Base-by-base conservation (phyloP, 2,797 vertebrate genomes). In the Hemibagrus guttatus region DNA sequence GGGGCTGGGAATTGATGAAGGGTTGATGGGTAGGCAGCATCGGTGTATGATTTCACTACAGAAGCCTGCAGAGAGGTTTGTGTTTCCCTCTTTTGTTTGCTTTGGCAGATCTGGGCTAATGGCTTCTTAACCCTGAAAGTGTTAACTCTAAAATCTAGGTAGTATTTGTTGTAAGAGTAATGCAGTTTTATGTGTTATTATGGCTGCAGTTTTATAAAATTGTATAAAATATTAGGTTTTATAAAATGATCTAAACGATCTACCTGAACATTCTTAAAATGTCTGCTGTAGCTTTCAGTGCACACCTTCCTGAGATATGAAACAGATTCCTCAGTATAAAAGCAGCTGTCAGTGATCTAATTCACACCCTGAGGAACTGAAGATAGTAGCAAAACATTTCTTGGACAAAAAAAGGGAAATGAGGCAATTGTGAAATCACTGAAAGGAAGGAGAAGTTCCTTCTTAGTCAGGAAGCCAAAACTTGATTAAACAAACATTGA, bases 31-130 rank as follows among this genome's bases (percentile, higher is more conserved):
- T 79, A 87, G 66, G 64, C 35, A n/a, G 75, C 81, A 69, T 56
- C 8, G 86, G 90, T 90, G 89, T 91, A 89, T 87, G 86, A 83
- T 93, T 91, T 93, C 90, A 92, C 88, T 89, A 87, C 87, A 87
- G 80, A 89, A 88, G 87, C 88, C 89, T 87, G 89, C 85, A 83
- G 87, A 91, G 88, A 90, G 75, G 76, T 83, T 88, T 88, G 68
- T 90, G 79, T 88, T 89, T 90, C 89, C 87, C 66, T 87, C 61
- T 83, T 72, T 79, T 85, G 85, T 89, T 81, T 54, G 66, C 81
- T 84, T 89, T 74, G 84, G 84, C 72, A 72, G 90, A 88, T 87
- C 88, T 80, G 58, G 84, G 83, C 46, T 84, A 83, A 80, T 89
- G 71, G 56, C 75, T 87, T 88, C 81, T 84, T 76, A 66, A 54